phyloP scores from a whole-genome alignment of 92 coral and sea anemone species.

The Epizoanthus illoricatus region DNA sequence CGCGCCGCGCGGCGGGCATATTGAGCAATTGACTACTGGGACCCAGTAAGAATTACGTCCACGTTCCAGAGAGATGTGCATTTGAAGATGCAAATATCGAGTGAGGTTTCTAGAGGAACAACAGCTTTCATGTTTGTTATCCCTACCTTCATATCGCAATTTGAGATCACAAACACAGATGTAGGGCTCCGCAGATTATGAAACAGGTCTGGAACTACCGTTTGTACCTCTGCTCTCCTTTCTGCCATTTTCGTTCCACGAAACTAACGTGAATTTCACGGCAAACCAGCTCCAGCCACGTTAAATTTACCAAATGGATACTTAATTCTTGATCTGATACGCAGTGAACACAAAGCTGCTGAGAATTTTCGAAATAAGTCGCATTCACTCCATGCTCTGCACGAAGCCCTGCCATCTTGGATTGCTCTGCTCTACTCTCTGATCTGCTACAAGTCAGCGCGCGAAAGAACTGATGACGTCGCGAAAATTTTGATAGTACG shows the following conservation, averaged over 20 bases:
- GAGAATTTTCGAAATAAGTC: neutral
- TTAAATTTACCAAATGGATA: neutral
- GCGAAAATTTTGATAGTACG: neutral
- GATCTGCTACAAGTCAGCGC: neutral
- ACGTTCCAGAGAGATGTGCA: conserved; percentile 46
- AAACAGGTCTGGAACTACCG: neutral
- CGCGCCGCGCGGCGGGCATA: too few relatives aligned
- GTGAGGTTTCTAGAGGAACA: neutral
- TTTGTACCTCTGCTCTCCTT: conserved; percentile 11
- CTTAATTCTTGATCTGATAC: conserved; percentile 33
- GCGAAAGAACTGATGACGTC: conserved; percentile 36
- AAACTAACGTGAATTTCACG: conserved; percentile 24
- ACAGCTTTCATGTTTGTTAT: neutral
- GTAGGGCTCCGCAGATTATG: too few relatives aligned
- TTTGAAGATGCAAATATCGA: conserved; percentile 1
- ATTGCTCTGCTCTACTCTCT: neutral
- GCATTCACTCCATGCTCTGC: neutral
- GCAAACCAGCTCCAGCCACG: conserved; percentile 32
- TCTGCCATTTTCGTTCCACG: neutral
- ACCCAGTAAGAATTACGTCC: conserved; percentile 39
- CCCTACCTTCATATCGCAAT: conserved; percentile 3
- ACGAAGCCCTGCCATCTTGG: conserved; percentile 3
- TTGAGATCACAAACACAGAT: too few relatives aligned
- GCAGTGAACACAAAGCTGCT: conserved; percentile 38
- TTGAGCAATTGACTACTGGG: too few relatives aligned